Evolutionary conservation across 2,888 invertebrate genomes (phyloP).

Genomic region (Dinocampus coccinellae): DNA sequence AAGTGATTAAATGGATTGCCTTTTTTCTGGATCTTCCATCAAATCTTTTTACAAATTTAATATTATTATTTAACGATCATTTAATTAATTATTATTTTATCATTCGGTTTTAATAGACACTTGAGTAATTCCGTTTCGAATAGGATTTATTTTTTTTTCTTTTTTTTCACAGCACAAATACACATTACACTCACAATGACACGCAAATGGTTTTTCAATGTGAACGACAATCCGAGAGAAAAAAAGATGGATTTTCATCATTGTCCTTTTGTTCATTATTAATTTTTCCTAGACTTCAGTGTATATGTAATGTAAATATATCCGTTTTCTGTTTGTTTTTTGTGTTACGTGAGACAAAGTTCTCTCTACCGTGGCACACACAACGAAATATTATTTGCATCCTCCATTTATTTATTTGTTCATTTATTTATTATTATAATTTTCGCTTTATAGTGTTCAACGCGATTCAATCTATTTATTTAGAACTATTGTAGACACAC

Average conservation of each 20-base stretch:
- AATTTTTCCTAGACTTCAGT: slow-evolving; percentile 32
- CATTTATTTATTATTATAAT: slow-evolving; percentile 48
- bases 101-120: neutral
- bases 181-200: neutral
- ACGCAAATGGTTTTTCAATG: neutral
- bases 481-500: slow-evolving; percentile 58
- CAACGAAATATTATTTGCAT: slow-evolving; percentile 52
- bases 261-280: slow-evolving; percentile 22
- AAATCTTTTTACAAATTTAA: neutral
- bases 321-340: slow-evolving; percentile 22
- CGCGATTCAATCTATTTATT: slow-evolving; percentile 52
- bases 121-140: neutral
- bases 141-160: too few relatives aligned
- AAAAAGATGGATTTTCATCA: slow-evolving; percentile 32
- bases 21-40: neutral
- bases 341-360: slow-evolving; percentile 42
- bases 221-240: slow-evolving; percentile 23
- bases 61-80: neutral
- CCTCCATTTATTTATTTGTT: slow-evolving; percentile 32
- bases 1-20: neutral
- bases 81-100: neutral
- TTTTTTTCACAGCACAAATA: too few relatives aligned
- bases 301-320: neutral
- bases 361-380: slow-evolving; percentile 62
- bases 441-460: slow-evolving; percentile 36